These are phyloP conservation scores for Plectus sambesii DNA, from an alignment of 1,140 invertebrate species.

Conservation along the genomic window DNA sequence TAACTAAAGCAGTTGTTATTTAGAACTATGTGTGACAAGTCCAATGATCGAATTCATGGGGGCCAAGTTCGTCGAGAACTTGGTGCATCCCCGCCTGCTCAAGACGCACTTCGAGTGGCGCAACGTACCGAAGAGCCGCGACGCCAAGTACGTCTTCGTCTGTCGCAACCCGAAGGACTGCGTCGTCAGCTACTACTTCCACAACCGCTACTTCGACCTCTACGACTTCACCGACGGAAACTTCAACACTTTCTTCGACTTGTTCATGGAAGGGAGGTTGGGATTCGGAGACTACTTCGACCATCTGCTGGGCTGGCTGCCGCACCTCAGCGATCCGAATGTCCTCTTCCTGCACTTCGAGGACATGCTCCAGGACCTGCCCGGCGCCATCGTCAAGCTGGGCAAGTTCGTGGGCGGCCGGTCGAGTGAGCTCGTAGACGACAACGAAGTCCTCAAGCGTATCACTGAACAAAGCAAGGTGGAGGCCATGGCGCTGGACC, in stretches of 20 bases:
- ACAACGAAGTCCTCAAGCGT: conserved; percentile 20
- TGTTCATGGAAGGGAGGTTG: conserved; percentile 42
- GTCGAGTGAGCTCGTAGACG: conserved; percentile 27
- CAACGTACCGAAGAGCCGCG: conserved; percentile 33
- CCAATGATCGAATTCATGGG: conserved; percentile 45
- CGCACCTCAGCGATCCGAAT: conserved; percentile 34
- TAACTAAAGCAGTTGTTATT: conserved; percentile 23
- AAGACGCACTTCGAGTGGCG: conserved; percentile 40
- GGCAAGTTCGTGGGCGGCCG: conserved; percentile 41
- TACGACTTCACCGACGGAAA: conserved; percentile 35
- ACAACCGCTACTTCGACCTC: conserved; percentile 43
- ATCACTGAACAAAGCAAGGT: conserved; percentile 34
- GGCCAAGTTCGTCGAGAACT: conserved; percentile 27
- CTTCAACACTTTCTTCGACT: conserved; percentile 45
- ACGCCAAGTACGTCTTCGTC: conserved; percentile 42
- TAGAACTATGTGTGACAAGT: conserved; percentile 36
- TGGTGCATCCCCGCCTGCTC: conserved; percentile 35
- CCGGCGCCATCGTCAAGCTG: conserved; percentile 29
- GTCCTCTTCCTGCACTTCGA: conserved; percentile 45
- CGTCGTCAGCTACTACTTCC: conserved; percentile 37
- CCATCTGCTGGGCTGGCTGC: conserved; percentile 44
- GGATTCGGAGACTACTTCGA: conserved; percentile 48
- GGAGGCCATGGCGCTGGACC: conserved; percentile 42
- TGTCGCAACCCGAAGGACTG: conserved; percentile 39
- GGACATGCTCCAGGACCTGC: conserved; percentile 38